phyloP scores from a whole-genome alignment of 2,113 vertebrate genomes.

The Heptranchias perlo region DNA sequence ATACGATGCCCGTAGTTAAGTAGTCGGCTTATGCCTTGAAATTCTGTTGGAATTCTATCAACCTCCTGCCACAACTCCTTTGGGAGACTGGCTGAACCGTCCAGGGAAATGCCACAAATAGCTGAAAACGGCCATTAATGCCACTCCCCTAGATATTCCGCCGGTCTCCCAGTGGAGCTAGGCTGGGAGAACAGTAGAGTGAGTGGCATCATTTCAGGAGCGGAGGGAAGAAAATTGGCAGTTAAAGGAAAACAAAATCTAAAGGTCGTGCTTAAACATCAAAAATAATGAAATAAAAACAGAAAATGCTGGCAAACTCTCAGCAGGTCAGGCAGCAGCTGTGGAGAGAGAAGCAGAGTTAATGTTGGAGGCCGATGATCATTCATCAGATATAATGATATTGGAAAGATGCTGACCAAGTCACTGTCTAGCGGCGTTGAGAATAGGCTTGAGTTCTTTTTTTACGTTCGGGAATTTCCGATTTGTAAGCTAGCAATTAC shows the following conservation, averaged over 20 bases:
- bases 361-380: neutral
- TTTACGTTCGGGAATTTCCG: neutral
- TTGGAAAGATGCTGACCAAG: neutral
- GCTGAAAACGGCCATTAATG: neutral
- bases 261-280: neutral
- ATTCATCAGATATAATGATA: neutral
- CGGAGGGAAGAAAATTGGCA: neutral
- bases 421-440: neutral
- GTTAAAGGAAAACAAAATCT: neutral
- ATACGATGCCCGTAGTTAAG: too few relatives aligned
- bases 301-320: neutral
- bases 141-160: neutral
- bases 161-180: neutral
- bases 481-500: neutral
- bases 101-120: neutral
- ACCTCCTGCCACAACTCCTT: neutral
- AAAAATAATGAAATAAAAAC: neutral
- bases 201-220: neutral
- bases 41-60: neutral
- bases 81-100: neutral
- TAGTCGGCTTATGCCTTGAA: too few relatives aligned
- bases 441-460: neutral
- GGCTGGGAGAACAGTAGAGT: neutral
- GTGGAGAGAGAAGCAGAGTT: neutral
- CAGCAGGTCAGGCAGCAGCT: neutral